Percentiles rank a stretch among this genome's conserved stretches.
Conservation (phyloP, 2,888 invertebrate genomes). For the Acrobasis consociella region DNA sequence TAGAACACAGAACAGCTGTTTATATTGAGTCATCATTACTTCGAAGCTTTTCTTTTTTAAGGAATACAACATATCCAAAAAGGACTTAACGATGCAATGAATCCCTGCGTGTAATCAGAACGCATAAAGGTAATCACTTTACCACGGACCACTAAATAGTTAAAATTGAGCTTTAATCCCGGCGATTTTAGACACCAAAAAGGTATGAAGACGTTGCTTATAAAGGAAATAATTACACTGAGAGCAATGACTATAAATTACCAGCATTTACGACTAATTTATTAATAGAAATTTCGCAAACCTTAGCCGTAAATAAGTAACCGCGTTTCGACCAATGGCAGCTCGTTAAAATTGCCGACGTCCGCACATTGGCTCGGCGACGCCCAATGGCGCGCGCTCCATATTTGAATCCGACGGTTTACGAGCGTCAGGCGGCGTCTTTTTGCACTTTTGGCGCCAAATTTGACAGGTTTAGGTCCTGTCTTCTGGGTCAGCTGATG, state of each 20-base stretch:
- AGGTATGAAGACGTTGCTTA: conserved; percentile 68
- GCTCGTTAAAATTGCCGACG: conserved; percentile 71
- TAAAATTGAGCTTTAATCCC: neutral
- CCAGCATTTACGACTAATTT: conserved; percentile 77
- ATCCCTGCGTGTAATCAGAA: neutral
- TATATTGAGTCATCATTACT: too few species aligned
- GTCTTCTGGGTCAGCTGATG: conserved; percentile 26
- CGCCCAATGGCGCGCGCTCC: conserved; percentile 68
- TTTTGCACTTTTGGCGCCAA: conserved; percentile 80
- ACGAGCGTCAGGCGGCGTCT: conserved; percentile 73
- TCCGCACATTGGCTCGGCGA: conserved; percentile 66
- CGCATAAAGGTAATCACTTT: neutral
- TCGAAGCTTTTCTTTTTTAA: neutral
- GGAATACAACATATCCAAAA: neutral
- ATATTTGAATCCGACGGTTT: conserved; percentile 80
- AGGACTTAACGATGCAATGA: neutral
- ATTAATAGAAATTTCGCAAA: conserved; percentile 81
- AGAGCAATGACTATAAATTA: conserved; percentile 77
- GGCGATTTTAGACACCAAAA: conserved; percentile 38
- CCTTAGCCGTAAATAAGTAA: conserved; percentile 79
- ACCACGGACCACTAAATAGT: neutral
- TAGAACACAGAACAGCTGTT: too few species aligned
- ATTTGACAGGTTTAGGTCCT: conserved; percentile 66
- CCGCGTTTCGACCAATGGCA: conserved; percentile 70
- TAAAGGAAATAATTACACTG: conserved; percentile 77